A percentile compares a stretch with the other conserved stretches of the same genome.
Conservation (phyloP, 2,113 vertebrate genomes). For the Thamnophis sirtalis region DNA sequence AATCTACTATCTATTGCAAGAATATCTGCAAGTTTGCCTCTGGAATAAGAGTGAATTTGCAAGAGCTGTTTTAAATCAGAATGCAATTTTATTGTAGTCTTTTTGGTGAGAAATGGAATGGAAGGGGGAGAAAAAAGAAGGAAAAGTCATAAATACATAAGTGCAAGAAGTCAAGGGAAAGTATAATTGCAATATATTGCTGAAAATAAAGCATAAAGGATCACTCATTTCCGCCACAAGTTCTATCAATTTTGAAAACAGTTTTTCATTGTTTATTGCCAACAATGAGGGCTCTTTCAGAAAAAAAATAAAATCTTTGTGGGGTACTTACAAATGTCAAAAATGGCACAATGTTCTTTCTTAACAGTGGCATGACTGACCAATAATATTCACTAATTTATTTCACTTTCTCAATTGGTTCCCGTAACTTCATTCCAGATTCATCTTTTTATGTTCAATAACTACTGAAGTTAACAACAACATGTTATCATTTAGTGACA, state of each 20-base stretch:
- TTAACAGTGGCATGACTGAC: neutral
- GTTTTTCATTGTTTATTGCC: neutral
- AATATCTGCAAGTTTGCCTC: neutral
- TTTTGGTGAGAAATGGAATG: neutral
- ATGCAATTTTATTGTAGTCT: neutral
- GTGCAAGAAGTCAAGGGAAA: neutral
- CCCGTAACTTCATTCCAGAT: neutral
- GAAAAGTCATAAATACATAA: neutral
- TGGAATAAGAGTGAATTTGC: neutral
- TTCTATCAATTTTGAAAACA: neutral
- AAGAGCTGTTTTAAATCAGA: neutral
- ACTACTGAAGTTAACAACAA: neutral
- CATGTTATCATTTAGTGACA: neutral
- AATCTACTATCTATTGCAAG: neutral
- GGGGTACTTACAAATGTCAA: neutral
- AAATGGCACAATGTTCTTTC: neutral
- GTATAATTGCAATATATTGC: neutral
- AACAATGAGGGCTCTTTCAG: neutral
- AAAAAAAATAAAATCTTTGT: neutral
- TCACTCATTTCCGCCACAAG: neutral
- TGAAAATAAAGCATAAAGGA: neutral
- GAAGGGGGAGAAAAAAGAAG: neutral
- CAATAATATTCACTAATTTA: neutral
- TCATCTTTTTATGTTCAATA: neutral
- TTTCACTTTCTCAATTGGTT: neutral